Percentiles rank a stretch among this genome's conserved stretches.
These are phyloP conservation scores for Agrochola lychnidis DNA, from an alignment of 2,888 invertebrate genomes.

Conservation along the genomic window DNA sequence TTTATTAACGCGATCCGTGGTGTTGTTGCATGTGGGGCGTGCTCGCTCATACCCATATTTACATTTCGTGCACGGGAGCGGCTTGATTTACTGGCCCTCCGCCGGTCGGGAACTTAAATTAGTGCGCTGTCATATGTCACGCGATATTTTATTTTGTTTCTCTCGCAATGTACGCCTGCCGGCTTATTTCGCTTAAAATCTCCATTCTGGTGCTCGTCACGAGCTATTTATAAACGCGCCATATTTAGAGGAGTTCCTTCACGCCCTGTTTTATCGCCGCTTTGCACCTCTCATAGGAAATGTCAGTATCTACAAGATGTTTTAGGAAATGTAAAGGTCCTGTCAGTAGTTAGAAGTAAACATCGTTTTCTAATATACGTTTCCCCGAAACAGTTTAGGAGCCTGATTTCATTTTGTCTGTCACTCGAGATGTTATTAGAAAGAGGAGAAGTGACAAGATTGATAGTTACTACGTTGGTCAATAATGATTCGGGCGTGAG, in stretches of 20 bases:
- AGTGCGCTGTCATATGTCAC: conserved; percentile 87
- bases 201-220: conserved; percentile 82
- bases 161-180: conserved; percentile 73
- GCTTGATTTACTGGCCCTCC: conserved; percentile 86
- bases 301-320: conserved; percentile 32
- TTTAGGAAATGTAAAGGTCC: conserved; percentile 49
- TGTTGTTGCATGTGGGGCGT: conserved; percentile 82
- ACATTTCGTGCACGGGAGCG: conserved; percentile 85
- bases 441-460: conserved; percentile 84
- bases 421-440: conserved; percentile 75
- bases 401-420: conserved; percentile 72
- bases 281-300: conserved; percentile 62
- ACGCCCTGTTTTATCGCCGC: conserved; percentile 67
- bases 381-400: conserved; percentile 33
- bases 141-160: conserved; percentile 85
- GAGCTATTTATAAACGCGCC: conserved; percentile 85
- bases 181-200: conserved; percentile 82
- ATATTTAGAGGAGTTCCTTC: conserved; percentile 81
- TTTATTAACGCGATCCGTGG: conserved; percentile 80
- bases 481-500: conserved; percentile 72
- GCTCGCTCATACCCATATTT: conserved; percentile 83
- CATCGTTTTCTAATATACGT: conserved; percentile 58
- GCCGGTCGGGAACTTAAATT: conserved; percentile 85
- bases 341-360: conserved; percentile 63
- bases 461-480: conserved; percentile 79